Conservation (phyloP, 2,797 vertebrate genomes). For the Staurois parvus region DNA sequence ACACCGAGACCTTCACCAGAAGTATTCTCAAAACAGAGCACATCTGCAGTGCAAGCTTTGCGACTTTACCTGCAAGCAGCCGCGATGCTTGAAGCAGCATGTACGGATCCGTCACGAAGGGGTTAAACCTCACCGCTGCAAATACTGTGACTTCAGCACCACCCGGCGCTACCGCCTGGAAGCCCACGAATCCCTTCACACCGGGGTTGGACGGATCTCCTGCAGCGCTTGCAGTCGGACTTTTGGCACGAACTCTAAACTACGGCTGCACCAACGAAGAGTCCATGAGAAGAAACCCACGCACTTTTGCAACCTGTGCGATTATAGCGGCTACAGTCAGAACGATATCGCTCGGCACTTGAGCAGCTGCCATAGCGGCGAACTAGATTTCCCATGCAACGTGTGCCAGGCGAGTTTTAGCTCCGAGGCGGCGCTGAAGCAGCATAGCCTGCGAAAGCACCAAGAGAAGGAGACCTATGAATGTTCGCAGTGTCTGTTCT, state of each 20-base stretch:
- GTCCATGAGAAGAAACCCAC: slow-evolving; percentile 89
- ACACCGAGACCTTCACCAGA: slow-evolving; percentile 75
- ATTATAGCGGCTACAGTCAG: slow-evolving; percentile 88
- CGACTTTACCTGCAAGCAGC: slow-evolving; percentile 87
- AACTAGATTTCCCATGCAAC: slow-evolving; percentile 79
- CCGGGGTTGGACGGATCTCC: slow-evolving; percentile 86
- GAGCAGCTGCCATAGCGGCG: slow-evolving; percentile 88
- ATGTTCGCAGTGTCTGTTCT: slow-evolving; percentile 78
- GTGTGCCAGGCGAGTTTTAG: slow-evolving; percentile 88
- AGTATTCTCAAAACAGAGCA: slow-evolving; percentile 65
- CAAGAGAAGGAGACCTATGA: slow-evolving; percentile 71
- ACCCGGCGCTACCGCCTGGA: slow-evolving; percentile 88
- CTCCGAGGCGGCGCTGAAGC: slow-evolving; percentile 87
- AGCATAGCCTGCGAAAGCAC: slow-evolving; percentile 86
- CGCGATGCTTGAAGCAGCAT: slow-evolving; percentile 84
- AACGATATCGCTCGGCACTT: slow-evolving; percentile 89
- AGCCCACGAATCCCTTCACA: slow-evolving; percentile 92
- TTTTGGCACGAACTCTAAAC: slow-evolving; percentile 88
- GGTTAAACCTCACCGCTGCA: slow-evolving; percentile 81
- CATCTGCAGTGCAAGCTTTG: slow-evolving; percentile 82
- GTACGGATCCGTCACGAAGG: slow-evolving; percentile 85
- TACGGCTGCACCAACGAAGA: slow-evolving; percentile 87
- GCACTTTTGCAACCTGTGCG: slow-evolving; percentile 89
- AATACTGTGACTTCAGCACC: slow-evolving; percentile 89
- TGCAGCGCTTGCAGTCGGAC: slow-evolving; percentile 85